Conservation (phyloP, 2,113 vertebrate genomes). For the Indicator indicator region DNA sequence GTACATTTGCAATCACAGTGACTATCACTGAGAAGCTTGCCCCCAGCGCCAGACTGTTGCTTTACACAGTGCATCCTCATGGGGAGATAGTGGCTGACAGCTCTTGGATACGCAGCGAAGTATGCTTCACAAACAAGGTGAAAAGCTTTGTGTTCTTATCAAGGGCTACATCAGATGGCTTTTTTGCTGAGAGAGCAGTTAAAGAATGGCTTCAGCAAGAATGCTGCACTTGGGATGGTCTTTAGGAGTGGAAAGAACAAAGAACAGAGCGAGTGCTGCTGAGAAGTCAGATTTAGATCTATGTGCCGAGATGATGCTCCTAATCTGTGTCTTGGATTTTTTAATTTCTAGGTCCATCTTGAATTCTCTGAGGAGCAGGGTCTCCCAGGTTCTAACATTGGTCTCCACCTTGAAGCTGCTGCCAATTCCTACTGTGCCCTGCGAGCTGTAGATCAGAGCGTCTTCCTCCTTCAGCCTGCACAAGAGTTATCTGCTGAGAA, state of each 20-base stretch:
- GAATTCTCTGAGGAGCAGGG: constrained; percentile 75
- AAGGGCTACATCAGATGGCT: not conserved
- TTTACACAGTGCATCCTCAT: constrained; percentile 79
- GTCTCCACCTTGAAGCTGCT: constrained; percentile 77
- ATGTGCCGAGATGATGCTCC: too few species aligned
- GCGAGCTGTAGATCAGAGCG: constrained; percentile 82
- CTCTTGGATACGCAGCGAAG: constrained; percentile 70
- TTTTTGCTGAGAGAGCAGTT: not conserved
- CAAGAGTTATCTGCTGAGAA: constrained; percentile 67
- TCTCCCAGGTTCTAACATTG: constrained; percentile 76
- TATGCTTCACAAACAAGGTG: constrained; percentile 88
- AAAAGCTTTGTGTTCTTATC: not conserved
- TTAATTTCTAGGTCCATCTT: constrained; percentile 80
- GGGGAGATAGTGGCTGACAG: constrained; percentile 80
- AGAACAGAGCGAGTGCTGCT: fast-evolving
- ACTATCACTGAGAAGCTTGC: constrained; percentile 69
- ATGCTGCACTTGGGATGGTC: fast-evolving
- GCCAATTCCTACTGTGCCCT: constrained; percentile 85
- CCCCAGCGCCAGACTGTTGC: constrained; percentile 74
- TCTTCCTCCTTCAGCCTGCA: constrained; percentile 78
- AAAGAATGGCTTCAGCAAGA: not conserved
- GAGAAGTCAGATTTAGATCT: not conserved
- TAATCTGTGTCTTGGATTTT: not conserved
- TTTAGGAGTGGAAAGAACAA: not conserved
- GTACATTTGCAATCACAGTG: constrained; percentile 75